phyloP scores from a whole-genome alignment of 2,797 vertebrate genomes.

The Gallinago nigripennis region DNA sequence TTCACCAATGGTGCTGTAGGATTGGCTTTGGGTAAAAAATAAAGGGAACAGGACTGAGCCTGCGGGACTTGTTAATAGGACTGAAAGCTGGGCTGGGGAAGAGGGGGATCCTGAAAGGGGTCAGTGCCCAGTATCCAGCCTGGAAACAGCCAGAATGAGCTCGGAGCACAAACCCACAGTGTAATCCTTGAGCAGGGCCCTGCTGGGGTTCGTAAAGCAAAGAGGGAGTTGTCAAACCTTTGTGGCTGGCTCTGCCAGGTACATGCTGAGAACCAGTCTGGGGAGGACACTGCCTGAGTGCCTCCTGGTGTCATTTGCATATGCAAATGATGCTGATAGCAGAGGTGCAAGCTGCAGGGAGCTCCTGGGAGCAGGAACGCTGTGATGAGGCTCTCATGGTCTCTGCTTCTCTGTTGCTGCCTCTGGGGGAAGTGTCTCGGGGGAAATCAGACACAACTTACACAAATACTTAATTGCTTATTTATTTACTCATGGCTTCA shows the following conservation, averaged over 20 bases:
- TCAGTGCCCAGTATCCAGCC: rapidly evolving
- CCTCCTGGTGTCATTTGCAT: not conserved
- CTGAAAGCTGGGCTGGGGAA: not conserved
- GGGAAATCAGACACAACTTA: not conserved
- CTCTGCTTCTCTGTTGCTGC: not conserved
- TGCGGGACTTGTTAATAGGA: not conserved
- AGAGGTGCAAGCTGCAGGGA: not conserved
- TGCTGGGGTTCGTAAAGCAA: not conserved
- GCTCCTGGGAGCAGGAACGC: rapidly evolving
- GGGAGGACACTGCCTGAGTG: not conserved
- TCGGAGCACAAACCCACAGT: rapidly evolving
- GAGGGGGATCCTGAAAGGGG: not conserved
- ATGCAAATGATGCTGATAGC: not conserved
- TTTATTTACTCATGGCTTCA: not conserved
- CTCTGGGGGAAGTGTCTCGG: not conserved
- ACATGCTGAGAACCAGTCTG: not conserved
- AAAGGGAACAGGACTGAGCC: not conserved
- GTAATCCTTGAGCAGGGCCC: not conserved
- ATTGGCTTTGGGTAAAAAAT: not conserved
- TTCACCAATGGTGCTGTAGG: not conserved
- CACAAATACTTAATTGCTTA: not conserved
- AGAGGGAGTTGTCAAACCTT: not conserved
- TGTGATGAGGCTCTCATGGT: not conserved
- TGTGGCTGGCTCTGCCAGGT: not conserved
- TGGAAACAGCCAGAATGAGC: not conserved